A percentile compares a stretch with the other conserved stretches of the same genome.
Conservation (phyloP, 92 coral and sea anemone species). For the Plumapathes pennacea region DNA sequence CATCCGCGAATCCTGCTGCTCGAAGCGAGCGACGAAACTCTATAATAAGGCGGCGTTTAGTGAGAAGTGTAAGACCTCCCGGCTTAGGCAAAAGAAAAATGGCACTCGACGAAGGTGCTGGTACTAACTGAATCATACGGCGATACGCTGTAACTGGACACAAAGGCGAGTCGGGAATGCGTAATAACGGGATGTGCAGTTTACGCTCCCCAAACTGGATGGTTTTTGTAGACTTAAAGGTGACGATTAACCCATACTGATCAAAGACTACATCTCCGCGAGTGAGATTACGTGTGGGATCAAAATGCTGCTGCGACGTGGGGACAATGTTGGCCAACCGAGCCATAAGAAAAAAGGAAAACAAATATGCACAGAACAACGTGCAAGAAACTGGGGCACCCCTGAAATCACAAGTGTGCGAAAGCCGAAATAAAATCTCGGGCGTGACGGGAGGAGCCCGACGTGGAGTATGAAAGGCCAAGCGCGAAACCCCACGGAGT, state of each 20-base stretch:
- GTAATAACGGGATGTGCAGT: slow-evolving; percentile 7
- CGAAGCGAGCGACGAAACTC: background rate
- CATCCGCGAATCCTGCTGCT: slow-evolving; percentile 1
- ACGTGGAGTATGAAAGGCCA: slow-evolving; percentile 8
- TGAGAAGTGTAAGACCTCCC: background rate
- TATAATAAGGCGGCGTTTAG: slow-evolving; percentile 1
- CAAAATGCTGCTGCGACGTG: background rate
- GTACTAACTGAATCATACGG: background rate
- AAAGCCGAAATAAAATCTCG: background rate
- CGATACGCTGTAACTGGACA: slow-evolving; percentile 10
- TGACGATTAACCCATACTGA: slow-evolving; percentile 9
- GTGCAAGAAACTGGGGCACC: background rate
- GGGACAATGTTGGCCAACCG: slow-evolving; percentile 33
- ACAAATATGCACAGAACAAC: slow-evolving; percentile 16
- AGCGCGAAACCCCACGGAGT: slow-evolving; percentile 22
- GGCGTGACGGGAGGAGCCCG: slow-evolving; percentile 10
- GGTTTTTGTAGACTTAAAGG: slow-evolving; percentile 29
- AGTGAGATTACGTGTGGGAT: slow-evolving; percentile 1
- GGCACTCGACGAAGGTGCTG: slow-evolving; percentile 2
- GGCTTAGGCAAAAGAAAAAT: slow-evolving; percentile 11
- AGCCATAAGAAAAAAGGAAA: slow-evolving; percentile 31
- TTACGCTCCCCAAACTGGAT: slow-evolving; percentile 18
- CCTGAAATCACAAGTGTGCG: background rate
- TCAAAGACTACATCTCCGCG: slow-evolving; percentile 2
- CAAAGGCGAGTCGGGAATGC: slow-evolving; percentile 7